These are phyloP conservation scores for Crotalus helleri DNA, from an alignment of 2,113 vertebrate species.

Conservation along the genomic window DNA sequence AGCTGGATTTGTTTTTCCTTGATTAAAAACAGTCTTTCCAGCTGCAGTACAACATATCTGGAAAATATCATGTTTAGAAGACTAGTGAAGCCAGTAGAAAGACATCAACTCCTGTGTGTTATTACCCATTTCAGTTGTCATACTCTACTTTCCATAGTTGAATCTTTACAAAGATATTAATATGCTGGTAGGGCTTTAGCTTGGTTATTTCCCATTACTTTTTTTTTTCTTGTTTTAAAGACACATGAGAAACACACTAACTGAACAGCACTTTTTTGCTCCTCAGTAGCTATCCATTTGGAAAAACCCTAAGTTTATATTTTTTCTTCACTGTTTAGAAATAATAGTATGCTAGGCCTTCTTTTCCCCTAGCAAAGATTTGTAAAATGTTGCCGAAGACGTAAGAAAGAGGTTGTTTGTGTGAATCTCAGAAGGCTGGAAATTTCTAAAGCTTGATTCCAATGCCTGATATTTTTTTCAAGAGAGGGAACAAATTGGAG, in stretches of 20 bases:
- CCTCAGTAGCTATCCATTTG: not conserved
- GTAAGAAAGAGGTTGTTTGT: not conserved
- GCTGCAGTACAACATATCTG: not conserved
- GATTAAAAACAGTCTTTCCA: not conserved
- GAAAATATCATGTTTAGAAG: not conserved
- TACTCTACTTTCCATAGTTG: not conserved
- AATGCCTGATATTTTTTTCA: not conserved
- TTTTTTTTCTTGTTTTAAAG: not conserved
- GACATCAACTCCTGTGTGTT: not conserved
- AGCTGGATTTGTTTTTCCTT: accelerated
- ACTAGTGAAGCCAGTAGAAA: not conserved
- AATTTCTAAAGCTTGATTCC: not conserved
- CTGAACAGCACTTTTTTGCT: not conserved
- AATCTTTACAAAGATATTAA: not conserved
- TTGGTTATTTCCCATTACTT: not conserved
- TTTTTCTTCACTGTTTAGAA: not conserved
- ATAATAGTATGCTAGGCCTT: not conserved
- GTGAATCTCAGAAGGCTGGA: not conserved
- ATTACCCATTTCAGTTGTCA: not conserved
- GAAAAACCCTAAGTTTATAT: not conserved
- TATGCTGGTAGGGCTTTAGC: not conserved
- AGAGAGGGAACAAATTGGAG: not conserved
- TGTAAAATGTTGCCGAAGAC: not conserved
- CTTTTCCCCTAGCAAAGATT: not conserved
- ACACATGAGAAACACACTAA: not conserved